Base-by-base conservation (phyloP, 1,140 invertebrate species). In the Drosophila lacertosa region DNA sequence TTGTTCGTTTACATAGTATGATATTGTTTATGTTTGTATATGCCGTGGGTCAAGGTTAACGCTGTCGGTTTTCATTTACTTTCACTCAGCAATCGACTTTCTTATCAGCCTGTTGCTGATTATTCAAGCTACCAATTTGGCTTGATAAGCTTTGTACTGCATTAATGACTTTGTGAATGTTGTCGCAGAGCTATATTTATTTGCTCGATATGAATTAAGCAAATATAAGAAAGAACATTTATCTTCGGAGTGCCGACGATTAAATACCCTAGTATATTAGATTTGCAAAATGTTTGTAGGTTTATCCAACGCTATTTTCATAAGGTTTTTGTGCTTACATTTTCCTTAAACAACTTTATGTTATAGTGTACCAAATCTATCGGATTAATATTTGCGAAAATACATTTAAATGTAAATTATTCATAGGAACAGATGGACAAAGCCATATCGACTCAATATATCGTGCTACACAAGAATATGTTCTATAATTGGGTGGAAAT, bases 61-160 rank as follows among this genome's bases (percentile, higher is more conserved):
- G 57, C 13, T 35, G 39, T 40, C 45, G 2, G n/a, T 53, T 22
- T 32, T 11, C 20, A 51, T 64, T 64, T 29, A 70, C 51, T 65
- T 70, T 70, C 45, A n/a, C 35, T 20, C 10, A 13, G 9, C 9
- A 18, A 37, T 37, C 44, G 39, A 35, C 22, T 3, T 4, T 22
- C 51, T 58, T 65, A 70, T 70, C 67, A 20, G 33, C 16, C 10
- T 24, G 10, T 66, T 10, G 15, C 11, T 68, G 47, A 63, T 55
- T 48, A 32, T 63, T 32, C 50, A 63, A 32, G 22, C 18, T 11
- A 16, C 22, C 22, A 33, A 40, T 26, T 74, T 60, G 44, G n/a
- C 16, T 1, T 15, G 48, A 74, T 64, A 70, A 70, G 71, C 45
- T 58, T 51, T 51, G 22, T 37, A 64, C 9, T 70, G 58, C 58